These are phyloP conservation scores for Australoheros scitulus DNA, from an alignment of 2,113 vertebrate genomes.

Conservation along the genomic window DNA sequence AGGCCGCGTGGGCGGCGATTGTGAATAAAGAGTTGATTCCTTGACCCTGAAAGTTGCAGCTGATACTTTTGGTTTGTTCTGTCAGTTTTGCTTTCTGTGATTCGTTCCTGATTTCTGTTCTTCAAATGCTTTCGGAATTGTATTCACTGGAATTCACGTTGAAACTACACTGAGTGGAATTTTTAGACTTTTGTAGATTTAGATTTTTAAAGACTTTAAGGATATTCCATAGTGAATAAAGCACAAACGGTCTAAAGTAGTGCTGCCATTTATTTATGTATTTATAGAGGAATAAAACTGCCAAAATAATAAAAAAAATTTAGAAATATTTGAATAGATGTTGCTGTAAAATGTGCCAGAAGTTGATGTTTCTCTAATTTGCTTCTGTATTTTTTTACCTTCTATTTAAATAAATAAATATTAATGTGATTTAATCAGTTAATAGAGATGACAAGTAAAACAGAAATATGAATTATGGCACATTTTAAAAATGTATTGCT, in stretches of 20 bases:
- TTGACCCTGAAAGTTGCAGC: neutral
- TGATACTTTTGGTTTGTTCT: neutral
- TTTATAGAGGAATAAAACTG: neutral
- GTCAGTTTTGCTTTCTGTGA: slow-evolving; percentile 3
- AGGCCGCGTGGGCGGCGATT: neutral
- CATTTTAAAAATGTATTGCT: no score
- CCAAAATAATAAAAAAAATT: neutral
- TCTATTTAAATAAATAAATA: no score
- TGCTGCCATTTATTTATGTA: neutral
- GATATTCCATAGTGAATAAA: neutral
- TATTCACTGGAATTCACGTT: neutral
- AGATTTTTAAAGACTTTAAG: neutral
- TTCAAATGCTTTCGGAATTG: neutral
- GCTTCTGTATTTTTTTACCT: no score
- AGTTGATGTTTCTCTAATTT: no score
- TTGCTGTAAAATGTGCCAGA: neutral
- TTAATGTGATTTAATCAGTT: no score
- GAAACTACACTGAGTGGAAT: neutral
- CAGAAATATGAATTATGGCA: no score
- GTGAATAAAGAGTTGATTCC: neutral
- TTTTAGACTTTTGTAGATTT: neutral
- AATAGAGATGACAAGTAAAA: no score
- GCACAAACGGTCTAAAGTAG: neutral
- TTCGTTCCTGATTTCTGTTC: slow-evolving; percentile 40
- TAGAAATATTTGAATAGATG: neutral